phyloP scores from a whole-genome alignment of 2,113 vertebrate genomes.

The Bujurquina vittata region DNA sequence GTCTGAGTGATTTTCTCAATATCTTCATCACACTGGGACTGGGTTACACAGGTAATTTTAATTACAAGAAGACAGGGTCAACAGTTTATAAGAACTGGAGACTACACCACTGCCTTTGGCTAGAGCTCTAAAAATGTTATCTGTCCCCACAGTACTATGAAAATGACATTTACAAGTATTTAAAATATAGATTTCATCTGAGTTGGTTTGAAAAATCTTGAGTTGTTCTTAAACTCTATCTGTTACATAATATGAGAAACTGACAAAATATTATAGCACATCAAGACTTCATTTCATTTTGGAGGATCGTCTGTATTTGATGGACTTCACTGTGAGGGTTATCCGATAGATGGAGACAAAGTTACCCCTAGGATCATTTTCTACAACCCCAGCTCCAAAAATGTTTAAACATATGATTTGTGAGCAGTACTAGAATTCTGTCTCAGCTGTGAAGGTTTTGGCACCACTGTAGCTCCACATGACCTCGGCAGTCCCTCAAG shows the following conservation, averaged over 20 bases:
- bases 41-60: background rate
- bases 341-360: background rate
- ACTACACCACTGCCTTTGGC: background rate
- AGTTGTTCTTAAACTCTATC: background rate
- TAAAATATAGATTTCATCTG: background rate
- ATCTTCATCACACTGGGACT: background rate
- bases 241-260: background rate
- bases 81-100: background rate
- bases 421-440: background rate
- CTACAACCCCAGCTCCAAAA: background rate
- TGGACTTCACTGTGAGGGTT: background rate
- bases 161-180: background rate
- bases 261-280: background rate
- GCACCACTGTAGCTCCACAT: constrained; percentile 5
- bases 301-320: background rate
- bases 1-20: background rate
- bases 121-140: background rate
- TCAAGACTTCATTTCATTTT: constrained; percentile 4
- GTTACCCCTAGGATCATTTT: background rate
- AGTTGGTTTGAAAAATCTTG: background rate
- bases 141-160: background rate
- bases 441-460: background rate
- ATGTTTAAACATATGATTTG: background rate
- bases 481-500: background rate
- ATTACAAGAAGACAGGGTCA: background rate